Conservation (phyloP, 2,797 vertebrate species). For the Sciurus vulgaris region DNA sequence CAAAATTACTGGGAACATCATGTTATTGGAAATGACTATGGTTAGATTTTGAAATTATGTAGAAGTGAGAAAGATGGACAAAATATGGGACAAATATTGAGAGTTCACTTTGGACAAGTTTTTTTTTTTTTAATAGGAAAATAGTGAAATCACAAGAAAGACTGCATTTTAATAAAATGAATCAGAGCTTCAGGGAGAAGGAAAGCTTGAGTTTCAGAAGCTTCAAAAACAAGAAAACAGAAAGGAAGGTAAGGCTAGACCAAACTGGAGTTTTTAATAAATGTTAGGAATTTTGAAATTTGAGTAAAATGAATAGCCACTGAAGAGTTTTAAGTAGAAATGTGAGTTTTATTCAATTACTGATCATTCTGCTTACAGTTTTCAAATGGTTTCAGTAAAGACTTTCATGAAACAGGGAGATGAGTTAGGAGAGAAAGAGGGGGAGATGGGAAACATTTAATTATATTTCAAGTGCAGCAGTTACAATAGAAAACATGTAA, state of each 20-base stretch:
- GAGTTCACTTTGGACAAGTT: not conserved
- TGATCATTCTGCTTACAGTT: not conserved
- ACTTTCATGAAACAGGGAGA: not conserved
- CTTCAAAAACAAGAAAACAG: not conserved
- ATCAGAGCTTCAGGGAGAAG: not conserved
- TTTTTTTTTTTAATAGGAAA: not conserved
- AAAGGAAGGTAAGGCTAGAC: not conserved
- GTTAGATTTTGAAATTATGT: not conserved
- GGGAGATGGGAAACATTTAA: not conserved
- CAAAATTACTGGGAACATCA: not conserved
- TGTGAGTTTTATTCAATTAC: not conserved
- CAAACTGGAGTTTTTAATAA: rapidly evolving
- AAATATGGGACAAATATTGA: not conserved
- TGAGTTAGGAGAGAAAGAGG: not conserved
- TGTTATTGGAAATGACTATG: not conserved
- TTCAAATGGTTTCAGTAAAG: not conserved
- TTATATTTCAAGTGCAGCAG: not conserved
- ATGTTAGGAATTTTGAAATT: not conserved
- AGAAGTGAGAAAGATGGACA: not conserved
- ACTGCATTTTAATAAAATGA: not conserved
- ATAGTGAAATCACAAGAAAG: not conserved
- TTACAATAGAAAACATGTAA: not conserved
- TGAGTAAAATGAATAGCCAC: not conserved
- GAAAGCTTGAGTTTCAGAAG: not conserved
- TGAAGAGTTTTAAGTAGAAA: not conserved